Percentiles rank a stretch among this genome's conserved stretches.
These are phyloP conservation scores for Etheostoma spectabile DNA, from an alignment of 2,113 vertebrate species.

Conservation along the genomic window DNA sequence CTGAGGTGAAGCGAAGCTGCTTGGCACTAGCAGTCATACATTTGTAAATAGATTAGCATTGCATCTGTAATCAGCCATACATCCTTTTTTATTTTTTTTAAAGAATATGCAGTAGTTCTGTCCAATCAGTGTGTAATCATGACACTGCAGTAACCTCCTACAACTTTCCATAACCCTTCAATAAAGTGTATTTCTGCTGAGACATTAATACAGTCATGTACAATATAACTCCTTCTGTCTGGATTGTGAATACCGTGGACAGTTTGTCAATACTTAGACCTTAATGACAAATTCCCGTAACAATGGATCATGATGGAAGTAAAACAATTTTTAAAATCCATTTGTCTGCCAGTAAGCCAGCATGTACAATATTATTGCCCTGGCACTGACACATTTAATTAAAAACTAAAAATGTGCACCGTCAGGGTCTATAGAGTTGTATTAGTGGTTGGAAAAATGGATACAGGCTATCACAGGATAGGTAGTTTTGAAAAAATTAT, in stretches of 20 bases:
- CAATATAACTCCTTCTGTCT: constrained; percentile 24
- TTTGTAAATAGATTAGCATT: constrained; percentile 62
- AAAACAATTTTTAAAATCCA: neutral
- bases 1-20: constrained; percentile 51
- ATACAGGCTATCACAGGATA: neutral
- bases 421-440: neutral
- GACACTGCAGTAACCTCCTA: neutral
- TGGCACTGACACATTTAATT: neutral
- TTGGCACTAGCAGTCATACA: constrained; percentile 46
- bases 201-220: constrained; percentile 6
- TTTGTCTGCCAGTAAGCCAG: constrained; percentile 1
- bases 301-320: neutral
- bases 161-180: constrained; percentile 1
- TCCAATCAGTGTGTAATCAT: constrained; percentile 25
- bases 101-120: constrained; percentile 1
- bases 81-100: neutral
- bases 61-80: constrained; percentile 48
- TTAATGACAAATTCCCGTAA: constrained; percentile 36
- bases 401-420: no score
- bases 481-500: neutral
- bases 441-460: neutral
- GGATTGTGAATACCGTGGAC: constrained; percentile 29
- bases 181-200: neutral
- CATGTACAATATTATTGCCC: neutral
- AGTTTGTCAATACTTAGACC: neutral